phyloP scores from a whole-genome alignment of 2,797 vertebrate species.

The Halcyon smyrnensis region DNA sequence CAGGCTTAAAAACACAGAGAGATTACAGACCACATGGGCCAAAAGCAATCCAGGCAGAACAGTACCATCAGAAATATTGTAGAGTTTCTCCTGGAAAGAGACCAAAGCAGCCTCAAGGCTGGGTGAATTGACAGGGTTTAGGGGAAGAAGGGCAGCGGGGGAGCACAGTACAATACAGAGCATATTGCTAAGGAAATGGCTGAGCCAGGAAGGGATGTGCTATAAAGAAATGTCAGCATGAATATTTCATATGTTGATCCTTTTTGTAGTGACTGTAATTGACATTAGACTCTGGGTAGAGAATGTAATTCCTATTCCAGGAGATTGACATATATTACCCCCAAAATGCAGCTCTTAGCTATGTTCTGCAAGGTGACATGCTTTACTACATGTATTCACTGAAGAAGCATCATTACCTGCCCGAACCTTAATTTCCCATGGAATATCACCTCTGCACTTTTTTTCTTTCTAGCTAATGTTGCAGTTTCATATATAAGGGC shows the following conservation, averaged over 20 bases:
- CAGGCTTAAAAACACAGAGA: neutral
- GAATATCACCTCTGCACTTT: neutral
- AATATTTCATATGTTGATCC: slow-evolving; percentile 68
- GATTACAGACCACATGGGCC: neutral
- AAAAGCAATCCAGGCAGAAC: neutral
- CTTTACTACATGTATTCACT: neutral
- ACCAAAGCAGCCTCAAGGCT: neutral
- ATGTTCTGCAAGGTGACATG: slow-evolving; percentile 13
- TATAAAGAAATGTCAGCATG: slow-evolving; percentile 65
- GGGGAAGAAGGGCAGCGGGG: neutral
- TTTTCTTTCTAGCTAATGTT: neutral
- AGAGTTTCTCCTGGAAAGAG: neutral
- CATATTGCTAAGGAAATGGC: slow-evolving; percentile 4
- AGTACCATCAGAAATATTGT: accelerated
- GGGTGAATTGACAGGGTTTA: neutral
- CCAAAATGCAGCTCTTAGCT: slow-evolving; percentile 14
- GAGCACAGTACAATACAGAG: neutral
- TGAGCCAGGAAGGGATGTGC: neutral
- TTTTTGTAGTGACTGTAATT: slow-evolving; percentile 53
- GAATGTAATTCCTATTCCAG: slow-evolving; percentile 3
- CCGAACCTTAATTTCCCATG: slow-evolving; percentile 16
- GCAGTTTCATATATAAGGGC: neutral
- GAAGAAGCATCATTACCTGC: neutral
- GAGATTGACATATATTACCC: neutral
- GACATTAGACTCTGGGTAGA: neutral